These are phyloP conservation scores for Channallabes apus DNA, from an alignment of 2,797 vertebrate genomes.

Conservation along the genomic window DNA sequence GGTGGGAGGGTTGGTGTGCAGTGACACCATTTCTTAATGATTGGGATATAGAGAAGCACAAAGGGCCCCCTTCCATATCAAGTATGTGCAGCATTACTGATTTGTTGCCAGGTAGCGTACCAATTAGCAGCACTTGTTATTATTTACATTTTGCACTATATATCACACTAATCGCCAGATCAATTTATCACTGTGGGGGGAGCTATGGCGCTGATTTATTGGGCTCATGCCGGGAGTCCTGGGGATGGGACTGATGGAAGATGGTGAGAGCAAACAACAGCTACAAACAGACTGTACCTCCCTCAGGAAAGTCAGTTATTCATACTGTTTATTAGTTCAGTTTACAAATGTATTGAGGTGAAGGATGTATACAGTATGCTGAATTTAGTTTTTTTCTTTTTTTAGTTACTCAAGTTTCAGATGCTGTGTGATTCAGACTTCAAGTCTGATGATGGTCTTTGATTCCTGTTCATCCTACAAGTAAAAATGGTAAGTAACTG, in stretches of 20 bases:
- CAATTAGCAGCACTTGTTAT: slow-evolving; percentile 88
- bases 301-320: slow-evolving; percentile 28
- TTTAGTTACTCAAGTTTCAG: background rate
- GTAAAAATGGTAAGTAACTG: background rate
- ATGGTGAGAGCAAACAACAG: slow-evolving; percentile 64
- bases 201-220: slow-evolving; percentile 85
- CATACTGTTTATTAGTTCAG: slow-evolving; percentile 30
- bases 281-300: slow-evolving; percentile 45
- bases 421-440: background rate
- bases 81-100: slow-evolving; percentile 70
- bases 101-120: slow-evolving; percentile 83
- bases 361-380: background rate
- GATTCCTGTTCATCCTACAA: slow-evolving; percentile 1
- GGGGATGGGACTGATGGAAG: slow-evolving; percentile 80
- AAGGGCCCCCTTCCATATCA: slow-evolving; percentile 37
- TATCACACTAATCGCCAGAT: slow-evolving; percentile 85
- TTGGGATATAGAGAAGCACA: slow-evolving; percentile 55
- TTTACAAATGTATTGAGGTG: slow-evolving; percentile 15
- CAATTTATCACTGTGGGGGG: slow-evolving; percentile 87
- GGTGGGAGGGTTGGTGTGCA: background rate
- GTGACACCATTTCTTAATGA: slow-evolving; percentile 72
- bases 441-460: background rate
- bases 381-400: too few species aligned
- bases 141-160: slow-evolving; percentile 93
- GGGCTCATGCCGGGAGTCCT: slow-evolving; percentile 81